These are phyloP conservation scores for Pipra filicauda DNA, from an alignment of 2,113 vertebrate species.

Conservation along the genomic window DNA sequence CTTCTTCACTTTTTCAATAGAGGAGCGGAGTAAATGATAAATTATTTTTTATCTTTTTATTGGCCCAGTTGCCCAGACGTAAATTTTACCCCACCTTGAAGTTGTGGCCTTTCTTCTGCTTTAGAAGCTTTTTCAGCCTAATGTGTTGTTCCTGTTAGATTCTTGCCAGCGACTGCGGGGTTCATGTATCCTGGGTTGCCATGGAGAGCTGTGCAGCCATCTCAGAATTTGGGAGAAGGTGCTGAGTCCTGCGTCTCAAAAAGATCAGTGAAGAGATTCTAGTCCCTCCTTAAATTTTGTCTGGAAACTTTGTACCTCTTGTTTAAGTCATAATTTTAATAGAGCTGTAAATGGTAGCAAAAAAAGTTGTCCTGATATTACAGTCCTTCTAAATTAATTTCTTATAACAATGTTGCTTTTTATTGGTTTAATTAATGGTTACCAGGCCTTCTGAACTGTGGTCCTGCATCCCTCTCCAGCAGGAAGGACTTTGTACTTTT, in stretches of 20 bases:
- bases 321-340: neutral
- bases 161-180: neutral
- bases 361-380: neutral
- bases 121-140: neutral
- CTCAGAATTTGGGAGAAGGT: neutral
- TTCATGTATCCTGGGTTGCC: neutral
- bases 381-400: neutral
- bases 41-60: neutral
- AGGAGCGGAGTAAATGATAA: neutral
- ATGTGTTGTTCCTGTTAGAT: neutral
- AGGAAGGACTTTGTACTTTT: neutral
- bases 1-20: accelerated
- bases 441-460: neutral
- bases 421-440: neutral
- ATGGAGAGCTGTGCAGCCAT: neutral
- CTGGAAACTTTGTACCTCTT: neutral
- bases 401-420: neutral
- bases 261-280: neutral
- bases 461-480: neutral
- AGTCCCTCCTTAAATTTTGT: neutral
- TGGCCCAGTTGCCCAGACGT: too few species aligned
- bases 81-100: neutral
- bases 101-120: neutral
- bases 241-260: neutral
- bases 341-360: neutral